Evolutionary conservation across 2,888 invertebrate genomes (phyloP), one percentile per base, ranked within the genome.

Genomic region (Sisyra nigra): DNA sequence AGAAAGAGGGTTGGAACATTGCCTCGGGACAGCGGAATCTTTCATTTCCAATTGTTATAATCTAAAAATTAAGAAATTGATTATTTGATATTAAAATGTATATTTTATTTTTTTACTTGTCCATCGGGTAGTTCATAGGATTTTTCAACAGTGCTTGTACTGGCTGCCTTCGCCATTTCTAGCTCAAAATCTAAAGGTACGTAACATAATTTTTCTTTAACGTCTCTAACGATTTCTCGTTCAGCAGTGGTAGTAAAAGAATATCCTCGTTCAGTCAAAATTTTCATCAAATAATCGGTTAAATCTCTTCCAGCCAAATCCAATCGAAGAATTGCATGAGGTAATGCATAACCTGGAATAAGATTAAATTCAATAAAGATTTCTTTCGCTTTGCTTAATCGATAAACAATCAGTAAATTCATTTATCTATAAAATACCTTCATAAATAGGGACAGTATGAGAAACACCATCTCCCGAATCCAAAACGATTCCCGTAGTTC

Each of bases 391-490:
- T n/a, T n/a, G n/a, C 8, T 10, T 8, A n/a, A 9, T 30, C 8
- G n/a, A 30, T 30, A n/a, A 30, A 8, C 10, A 30, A 9, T 8
- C 31, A 30, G 8, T 30, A n/a, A 33, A 4, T 33, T 33, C 33
- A 6, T 4, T 11, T 7, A 17, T 37, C 9, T 29, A 9, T 10
- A 13, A 40, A 13, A 13, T 14, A 34, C 91, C 86, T 71, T 92
- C 91, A 66, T 92, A 92, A 74, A 92, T 89, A 62, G 92, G 92
- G 47, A 92, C 89, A 43, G 91, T 89, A 77, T 92, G 92, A 41
- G 91, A 89, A 51, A 92, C 92, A 69, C 92, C 92, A 68, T 92
- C 92, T 51, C 92, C 92, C 54, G 89, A 89, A 69, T 93, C 92
- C 59, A 92, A 70, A 49, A 93, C 92, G 66, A 91, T 91, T 76